Percentiles rank a stretch among this genome's conserved stretches.
phyloP scores from a whole-genome alignment of 2,113 vertebrate species.

The Excalfactoria chinensis region DNA sequence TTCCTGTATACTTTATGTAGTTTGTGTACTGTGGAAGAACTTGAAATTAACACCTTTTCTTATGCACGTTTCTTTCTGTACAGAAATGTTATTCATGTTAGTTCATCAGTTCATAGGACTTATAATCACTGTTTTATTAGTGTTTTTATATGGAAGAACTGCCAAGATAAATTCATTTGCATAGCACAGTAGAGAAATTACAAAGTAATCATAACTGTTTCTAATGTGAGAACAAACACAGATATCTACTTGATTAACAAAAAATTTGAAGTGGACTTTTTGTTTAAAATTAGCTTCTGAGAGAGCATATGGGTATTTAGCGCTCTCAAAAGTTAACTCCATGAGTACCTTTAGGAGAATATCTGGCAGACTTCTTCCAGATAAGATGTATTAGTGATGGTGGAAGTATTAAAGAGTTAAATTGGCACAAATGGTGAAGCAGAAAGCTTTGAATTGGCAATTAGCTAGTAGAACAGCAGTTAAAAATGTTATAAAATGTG shows the following conservation, averaged over 20 bases:
- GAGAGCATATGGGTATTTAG: background rate
- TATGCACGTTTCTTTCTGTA: background rate
- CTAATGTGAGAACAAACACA: background rate
- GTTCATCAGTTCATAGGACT: background rate
- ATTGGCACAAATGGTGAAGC: background rate
- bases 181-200: background rate
- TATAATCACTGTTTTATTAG: background rate
- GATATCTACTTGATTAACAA: background rate
- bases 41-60: background rate
- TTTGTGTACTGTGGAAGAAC: background rate
- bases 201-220: background rate
- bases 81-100: background rate
- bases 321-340: background rate
- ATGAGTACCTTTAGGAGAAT: background rate
- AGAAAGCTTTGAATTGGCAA: background rate
- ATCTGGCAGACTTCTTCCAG: background rate
- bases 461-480: background rate
- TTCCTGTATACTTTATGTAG: background rate
- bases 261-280: background rate
- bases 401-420: background rate
- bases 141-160: background rate
- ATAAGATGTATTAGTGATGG: background rate
- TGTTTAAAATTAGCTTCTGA: background rate
- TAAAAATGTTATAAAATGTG: background rate
- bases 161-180: background rate